phyloP scores from a whole-genome alignment of 2,113 vertebrate species.

The Eurystomus gularis region DNA sequence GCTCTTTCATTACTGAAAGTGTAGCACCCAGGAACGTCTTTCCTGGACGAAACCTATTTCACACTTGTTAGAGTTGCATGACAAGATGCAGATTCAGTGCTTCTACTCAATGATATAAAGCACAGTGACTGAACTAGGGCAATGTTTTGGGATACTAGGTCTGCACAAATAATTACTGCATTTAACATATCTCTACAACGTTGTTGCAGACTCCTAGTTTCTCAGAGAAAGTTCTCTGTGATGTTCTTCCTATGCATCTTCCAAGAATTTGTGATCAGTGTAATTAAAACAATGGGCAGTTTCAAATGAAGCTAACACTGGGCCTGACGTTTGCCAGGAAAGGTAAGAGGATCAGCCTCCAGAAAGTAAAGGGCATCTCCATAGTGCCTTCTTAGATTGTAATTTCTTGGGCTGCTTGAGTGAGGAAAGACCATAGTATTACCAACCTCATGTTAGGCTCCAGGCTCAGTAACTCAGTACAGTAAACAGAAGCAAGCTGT shows the following conservation, averaged over 20 bases:
- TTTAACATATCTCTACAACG: neutral
- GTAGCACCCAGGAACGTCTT: neutral
- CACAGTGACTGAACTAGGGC: neutral
- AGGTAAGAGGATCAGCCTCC: neutral
- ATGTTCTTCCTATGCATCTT: neutral
- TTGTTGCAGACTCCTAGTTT: neutral
- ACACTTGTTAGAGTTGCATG: neutral
- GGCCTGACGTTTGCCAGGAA: neutral
- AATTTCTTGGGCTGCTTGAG: neutral
- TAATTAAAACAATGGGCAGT: neutral
- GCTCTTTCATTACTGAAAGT: neutral
- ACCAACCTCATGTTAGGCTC: neutral
- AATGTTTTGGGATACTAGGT: neutral
- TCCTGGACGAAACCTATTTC: neutral
- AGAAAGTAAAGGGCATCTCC: neutral
- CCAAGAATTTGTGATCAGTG: neutral
- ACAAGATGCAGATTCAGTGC: neutral
- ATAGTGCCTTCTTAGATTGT: neutral
- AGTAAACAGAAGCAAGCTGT: neutral
- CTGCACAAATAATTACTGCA: neutral
- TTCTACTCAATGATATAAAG: neutral
- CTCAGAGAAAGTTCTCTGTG: neutral
- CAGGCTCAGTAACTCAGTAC: neutral
- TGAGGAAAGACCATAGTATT: neutral
- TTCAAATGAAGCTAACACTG: neutral